Evolutionary conservation across 2,888 invertebrate species (phyloP).

Genomic region (Pollenia labialis): DNA sequence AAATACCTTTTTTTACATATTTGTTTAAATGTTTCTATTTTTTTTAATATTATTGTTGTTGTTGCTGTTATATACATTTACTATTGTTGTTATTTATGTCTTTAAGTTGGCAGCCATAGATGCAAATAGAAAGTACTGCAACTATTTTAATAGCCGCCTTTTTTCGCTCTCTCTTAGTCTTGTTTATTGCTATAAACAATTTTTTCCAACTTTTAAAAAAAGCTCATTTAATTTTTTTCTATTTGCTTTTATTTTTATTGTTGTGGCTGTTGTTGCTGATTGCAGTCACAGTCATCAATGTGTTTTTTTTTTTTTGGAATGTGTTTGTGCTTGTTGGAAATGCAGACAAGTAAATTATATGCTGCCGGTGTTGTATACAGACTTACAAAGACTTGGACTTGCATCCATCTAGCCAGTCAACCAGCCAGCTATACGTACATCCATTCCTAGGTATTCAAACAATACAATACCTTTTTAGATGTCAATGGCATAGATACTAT

Average conservation of each 20-base stretch:
- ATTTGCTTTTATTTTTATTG: slow-evolving; percentile 36
- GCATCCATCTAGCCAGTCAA: slow-evolving; percentile 30
- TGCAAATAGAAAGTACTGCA: slow-evolving; percentile 71
- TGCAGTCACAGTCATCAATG: slow-evolving; percentile 64
- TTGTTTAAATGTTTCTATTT: slow-evolving; percentile 52
- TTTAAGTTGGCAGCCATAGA: slow-evolving; percentile 59
- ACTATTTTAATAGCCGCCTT: slow-evolving; percentile 45
- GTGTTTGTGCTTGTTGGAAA: slow-evolving; percentile 23
- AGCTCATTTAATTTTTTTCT: slow-evolving; percentile 64
- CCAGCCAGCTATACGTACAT: slow-evolving; percentile 34
- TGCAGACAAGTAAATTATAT: slow-evolving; percentile 68
- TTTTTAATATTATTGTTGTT: slow-evolving; percentile 45
- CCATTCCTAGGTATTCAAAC: slow-evolving; percentile 19
- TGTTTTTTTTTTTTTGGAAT: neutral
- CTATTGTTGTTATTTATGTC: slow-evolving; percentile 53
- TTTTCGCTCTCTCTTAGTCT: slow-evolving; percentile 3
- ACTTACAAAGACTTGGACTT: slow-evolving; percentile 37
- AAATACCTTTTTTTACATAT: slow-evolving; percentile 10
- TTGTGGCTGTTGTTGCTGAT: slow-evolving; percentile 55
- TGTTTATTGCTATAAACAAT: slow-evolving; percentile 16
- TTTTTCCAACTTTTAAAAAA: slow-evolving; percentile 50
- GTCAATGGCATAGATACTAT: slow-evolving; percentile 71
- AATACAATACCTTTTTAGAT: slow-evolving; percentile 64
- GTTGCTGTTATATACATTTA: slow-evolving; percentile 22
- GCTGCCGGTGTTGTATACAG: slow-evolving; percentile 38